A percentile compares a stretch with the other conserved stretches of the same genome.
These are phyloP conservation scores for Malthinus seriepunctatus DNA, from an alignment of 2,888 invertebrate species.

Conservation along the genomic window DNA sequence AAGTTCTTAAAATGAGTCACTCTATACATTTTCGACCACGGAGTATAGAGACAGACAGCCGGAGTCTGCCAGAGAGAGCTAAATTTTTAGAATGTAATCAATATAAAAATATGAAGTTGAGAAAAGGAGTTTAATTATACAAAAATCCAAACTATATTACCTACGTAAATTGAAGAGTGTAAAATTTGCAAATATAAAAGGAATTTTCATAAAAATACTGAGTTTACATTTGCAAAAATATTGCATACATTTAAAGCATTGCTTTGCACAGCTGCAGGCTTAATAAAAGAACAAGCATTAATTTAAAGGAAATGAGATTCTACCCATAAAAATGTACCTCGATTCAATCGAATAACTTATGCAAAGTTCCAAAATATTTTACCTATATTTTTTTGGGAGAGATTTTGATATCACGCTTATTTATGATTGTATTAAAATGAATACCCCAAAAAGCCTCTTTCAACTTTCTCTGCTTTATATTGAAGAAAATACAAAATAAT, in stretches of 20 bases:
- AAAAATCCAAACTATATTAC: no score
- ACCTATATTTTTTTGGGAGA: conserved; percentile 5
- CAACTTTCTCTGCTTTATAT: no score
- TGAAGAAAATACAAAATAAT: neutral
- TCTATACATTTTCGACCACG: no score
- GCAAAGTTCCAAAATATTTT: conserved; percentile 14
- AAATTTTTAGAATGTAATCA: no score
- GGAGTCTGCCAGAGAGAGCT: no score
- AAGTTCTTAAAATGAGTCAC: no score
- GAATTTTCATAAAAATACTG: conserved; percentile 15
- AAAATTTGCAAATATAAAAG: conserved; percentile 16
- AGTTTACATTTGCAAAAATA: conserved; percentile 22
- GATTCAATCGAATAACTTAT: conserved; percentile 18
- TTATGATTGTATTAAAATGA: conserved; percentile 14
- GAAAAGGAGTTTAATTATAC: no score
- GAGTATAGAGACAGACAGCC: no score
- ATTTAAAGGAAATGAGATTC: conserved; percentile 23
- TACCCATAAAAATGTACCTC: conserved; percentile 17
- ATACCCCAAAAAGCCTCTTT: no score
- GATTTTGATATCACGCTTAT: conserved; percentile 16
- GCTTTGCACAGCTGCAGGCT: conserved; percentile 19
- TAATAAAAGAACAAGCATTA: conserved; percentile 21
- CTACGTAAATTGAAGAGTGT: no score
- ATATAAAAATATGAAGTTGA: no score
- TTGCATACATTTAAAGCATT: conserved; percentile 17